A percentile compares a stretch with the other conserved stretches of the same genome.
phyloP scores from a whole-genome alignment of 2,797 vertebrate genomes.

The Pangasius macronema region DNA sequence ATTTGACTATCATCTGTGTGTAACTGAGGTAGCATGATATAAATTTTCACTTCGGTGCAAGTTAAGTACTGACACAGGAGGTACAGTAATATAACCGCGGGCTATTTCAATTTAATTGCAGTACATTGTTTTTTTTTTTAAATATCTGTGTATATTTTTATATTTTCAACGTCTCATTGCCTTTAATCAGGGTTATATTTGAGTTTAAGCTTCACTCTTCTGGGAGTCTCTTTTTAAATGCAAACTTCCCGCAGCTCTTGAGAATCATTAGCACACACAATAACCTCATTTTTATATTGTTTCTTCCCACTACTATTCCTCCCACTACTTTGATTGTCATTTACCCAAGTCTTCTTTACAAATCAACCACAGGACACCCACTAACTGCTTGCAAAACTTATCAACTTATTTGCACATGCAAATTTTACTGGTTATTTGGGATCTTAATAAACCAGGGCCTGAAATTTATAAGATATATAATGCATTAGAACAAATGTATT shows the following conservation, averaged over 20 bases:
- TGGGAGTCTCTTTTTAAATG: conserved; percentile 1
- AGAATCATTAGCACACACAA: conserved; percentile 29
- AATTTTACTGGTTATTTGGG: conserved; percentile 5
- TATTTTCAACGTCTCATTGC: neutral
- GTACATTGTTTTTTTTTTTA: neutral
- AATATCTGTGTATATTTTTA: neutral
- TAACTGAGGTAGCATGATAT: neutral
- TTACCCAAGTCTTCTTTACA: conserved; percentile 21
- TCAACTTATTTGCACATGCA: neutral
- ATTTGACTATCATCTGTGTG: neutral
- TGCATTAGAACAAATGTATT: neutral
- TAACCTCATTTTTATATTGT: conserved; percentile 32
- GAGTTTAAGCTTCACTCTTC: conserved; percentile 8
- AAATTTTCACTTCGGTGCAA: conserved; percentile 5
- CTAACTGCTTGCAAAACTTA: neutral
- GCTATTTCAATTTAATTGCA: conserved; percentile 6
- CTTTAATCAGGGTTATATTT: neutral
- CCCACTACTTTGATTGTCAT: conserved; percentile 17
- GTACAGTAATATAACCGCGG: neutral
- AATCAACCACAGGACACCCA: conserved; percentile 30
- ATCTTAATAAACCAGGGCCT: conserved; percentile 9
- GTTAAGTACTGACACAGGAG: neutral
- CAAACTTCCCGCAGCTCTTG: conserved; percentile 23
- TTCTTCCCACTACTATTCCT: conserved; percentile 15
- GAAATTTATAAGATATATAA: neutral